phyloP scores from a whole-genome alignment of 2,113 vertebrate species.

The Pangasianodon gigas region DNA sequence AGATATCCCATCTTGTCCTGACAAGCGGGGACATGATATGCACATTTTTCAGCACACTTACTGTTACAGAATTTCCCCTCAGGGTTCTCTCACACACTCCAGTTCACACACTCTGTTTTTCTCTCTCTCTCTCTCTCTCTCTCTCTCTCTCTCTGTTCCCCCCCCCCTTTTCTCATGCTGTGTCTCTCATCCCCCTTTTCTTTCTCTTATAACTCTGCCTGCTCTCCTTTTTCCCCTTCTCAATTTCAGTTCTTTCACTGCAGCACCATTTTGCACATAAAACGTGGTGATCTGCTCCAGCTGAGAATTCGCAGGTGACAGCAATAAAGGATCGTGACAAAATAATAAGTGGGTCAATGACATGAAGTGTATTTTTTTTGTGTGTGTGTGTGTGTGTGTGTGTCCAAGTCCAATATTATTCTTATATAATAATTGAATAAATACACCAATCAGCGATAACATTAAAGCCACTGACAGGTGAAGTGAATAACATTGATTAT shows the following conservation, averaged over 20 bases:
- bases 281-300: not conserved
- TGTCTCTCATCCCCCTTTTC: not conserved
- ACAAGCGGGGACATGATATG: slow-evolving; percentile 71
- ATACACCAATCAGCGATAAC: not conserved
- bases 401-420: not conserved
- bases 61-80: slow-evolving; percentile 46
- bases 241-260: not conserved
- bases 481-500: too few species aligned
- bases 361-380: not conserved
- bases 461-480: too few species aligned
- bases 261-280: not conserved
- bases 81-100: slow-evolving; percentile 17
- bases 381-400: not conserved
- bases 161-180: not conserved
- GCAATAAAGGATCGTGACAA: not conserved
- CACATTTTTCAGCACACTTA: slow-evolving; percentile 69
- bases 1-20: slow-evolving; percentile 55
- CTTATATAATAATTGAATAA: not conserved
- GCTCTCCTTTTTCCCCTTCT: not conserved
- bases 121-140: not conserved
- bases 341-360: not conserved
- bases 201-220: not conserved
- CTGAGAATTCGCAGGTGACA: not conserved
- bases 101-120: not conserved
- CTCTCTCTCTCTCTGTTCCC: not conserved